A percentile compares a stretch with the other conserved stretches of the same genome.
phyloP scores from a whole-genome alignment of 1,140 invertebrate species.

The Procambarus clarkii region DNA sequence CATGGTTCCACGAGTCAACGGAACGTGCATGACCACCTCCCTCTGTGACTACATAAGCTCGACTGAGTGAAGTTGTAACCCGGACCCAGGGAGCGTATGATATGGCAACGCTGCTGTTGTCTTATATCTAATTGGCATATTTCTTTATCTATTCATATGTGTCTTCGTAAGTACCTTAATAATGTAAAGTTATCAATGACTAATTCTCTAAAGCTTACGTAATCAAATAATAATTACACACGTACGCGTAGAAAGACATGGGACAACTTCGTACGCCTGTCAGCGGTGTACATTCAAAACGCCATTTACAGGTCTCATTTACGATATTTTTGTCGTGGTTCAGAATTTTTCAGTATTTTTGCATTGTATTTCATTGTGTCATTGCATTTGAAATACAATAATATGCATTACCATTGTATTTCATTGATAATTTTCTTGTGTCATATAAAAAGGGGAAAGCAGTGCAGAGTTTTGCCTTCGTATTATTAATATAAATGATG shows the following conservation, averaged over 20 bases:
- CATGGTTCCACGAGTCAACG: neutral
- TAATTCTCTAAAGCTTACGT: no score
- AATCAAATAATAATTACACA: neutral
- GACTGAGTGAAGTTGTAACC: neutral
- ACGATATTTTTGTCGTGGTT: neutral
- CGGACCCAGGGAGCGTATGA: neutral
- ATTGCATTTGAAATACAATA: no score
- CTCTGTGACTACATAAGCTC: neutral
- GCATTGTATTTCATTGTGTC: neutral
- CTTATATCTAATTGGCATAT: no score
- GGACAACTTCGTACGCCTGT: neutral
- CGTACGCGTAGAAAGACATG: neutral
- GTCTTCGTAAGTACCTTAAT: no score
- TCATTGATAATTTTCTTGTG: no score
- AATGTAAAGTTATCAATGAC: no score
- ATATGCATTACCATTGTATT: no score
- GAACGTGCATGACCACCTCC: neutral
- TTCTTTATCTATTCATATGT: no score
- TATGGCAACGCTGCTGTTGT: neutral
- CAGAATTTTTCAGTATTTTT: neutral
- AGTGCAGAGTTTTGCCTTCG: no score
- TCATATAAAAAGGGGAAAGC: no score
- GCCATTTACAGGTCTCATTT: neutral
- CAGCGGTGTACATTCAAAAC: neutral
- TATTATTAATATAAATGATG: no score